Percentiles rank a stretch among this genome's conserved stretches.
phyloP scores from a whole-genome alignment of 2,113 vertebrate species.

The Nothocercus julius region DNA sequence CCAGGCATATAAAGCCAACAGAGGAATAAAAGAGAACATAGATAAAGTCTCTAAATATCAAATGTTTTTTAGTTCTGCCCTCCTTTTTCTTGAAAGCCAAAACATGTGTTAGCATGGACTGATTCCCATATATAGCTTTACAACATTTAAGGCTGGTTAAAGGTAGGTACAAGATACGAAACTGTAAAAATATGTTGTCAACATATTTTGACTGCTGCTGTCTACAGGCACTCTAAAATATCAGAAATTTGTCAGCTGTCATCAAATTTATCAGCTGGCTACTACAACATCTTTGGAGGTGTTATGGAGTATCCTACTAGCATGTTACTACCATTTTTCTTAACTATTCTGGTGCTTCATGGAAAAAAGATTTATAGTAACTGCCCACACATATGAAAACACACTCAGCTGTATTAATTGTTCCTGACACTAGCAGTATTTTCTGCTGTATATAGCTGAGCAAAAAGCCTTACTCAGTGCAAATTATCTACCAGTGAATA shows the following conservation, averaged over 20 bases:
- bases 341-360: neutral
- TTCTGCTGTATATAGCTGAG: neutral
- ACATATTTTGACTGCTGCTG: neutral
- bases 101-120: neutral
- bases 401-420: conserved; percentile 2
- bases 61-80: neutral
- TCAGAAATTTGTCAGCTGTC: neutral
- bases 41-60: neutral
- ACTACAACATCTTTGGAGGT: neutral
- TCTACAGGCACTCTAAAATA: neutral
- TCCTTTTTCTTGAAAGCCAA: neutral
- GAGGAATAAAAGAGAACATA: neutral
- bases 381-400: neutral
- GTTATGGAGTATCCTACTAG: neutral
- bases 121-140: neutral
- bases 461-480: conserved; percentile 21
- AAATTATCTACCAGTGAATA: conserved; percentile 78
- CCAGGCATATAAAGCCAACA: neutral
- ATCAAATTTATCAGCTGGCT: neutral
- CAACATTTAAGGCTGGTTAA: neutral
- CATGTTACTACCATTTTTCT: neutral
- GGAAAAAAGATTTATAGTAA: neutral
- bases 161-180: neutral
- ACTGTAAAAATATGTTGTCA: neutral
- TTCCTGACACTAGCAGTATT: conserved; percentile 6